Evolutionary conservation across 2,113 vertebrate species (phyloP).

Genomic region (Eptesicus fuscus): DNA sequence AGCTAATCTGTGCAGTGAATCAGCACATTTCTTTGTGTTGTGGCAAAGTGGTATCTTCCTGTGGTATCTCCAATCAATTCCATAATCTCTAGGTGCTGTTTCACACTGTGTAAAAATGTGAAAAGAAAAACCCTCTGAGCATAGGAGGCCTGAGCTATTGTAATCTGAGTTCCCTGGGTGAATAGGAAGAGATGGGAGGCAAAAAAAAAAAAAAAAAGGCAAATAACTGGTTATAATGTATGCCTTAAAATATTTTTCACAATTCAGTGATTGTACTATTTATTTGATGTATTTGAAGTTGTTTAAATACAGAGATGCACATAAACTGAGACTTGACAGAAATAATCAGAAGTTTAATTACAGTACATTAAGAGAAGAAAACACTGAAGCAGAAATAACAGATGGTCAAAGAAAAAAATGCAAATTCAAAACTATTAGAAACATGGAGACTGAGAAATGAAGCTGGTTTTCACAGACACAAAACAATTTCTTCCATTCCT

Average conservation of each 20-base stretch:
- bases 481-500: background rate
- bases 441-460: background rate
- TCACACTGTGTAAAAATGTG: background rate
- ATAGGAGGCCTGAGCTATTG: background rate
- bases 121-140: background rate
- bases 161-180: background rate
- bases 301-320: conserved; percentile 44
- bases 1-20: conserved; percentile 35
- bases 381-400: conserved; percentile 61
- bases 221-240: background rate
- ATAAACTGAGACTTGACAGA: conserved; percentile 46
- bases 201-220: background rate
- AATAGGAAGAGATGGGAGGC: background rate
- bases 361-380: conserved; percentile 53
- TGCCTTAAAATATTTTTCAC: background rate
- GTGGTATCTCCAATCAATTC: conserved; percentile 25
- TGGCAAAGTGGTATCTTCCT: conserved; percentile 12
- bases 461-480: background rate
- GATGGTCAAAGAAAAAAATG: conserved; percentile 58
- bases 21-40: background rate
- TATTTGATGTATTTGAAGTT: conserved; percentile 28
- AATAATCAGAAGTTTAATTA: conserved; percentile 71
- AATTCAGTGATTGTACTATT: background rate
- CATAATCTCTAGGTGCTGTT: background rate
- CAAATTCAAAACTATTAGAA: conserved; percentile 40